These are phyloP conservation scores for Rhimphoctona megacephalus DNA, from an alignment of 2,888 invertebrate genomes.

Conservation along the genomic window DNA sequence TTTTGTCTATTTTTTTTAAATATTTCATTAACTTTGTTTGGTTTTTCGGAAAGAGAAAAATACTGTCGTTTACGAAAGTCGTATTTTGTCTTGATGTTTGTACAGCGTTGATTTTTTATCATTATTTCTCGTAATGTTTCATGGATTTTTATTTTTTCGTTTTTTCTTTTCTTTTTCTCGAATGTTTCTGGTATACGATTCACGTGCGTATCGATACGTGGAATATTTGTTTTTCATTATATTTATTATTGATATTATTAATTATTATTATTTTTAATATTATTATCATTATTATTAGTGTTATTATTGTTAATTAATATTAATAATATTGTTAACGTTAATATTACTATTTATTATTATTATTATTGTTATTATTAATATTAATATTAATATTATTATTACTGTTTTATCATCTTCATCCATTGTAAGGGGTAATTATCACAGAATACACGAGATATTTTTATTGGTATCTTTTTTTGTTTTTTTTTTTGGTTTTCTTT, in stretches of 20 bases:
- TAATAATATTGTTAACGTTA: conserved; percentile 16
- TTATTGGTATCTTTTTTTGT: conserved; percentile 64
- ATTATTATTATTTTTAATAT: neutral
- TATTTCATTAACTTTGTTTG: neutral
- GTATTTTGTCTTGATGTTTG: conserved; percentile 69
- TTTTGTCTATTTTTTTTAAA: conserved; percentile 66
- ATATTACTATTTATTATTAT: conserved; percentile 42
- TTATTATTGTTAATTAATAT: conserved; percentile 50
- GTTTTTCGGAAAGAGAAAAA: conserved; percentile 73
- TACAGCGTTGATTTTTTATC: conserved; percentile 22
- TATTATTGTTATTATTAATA: conserved; percentile 9
- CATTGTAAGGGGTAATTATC: conserved; percentile 82
- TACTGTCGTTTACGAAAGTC: conserved; percentile 77
- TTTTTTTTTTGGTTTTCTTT: conserved; percentile 31
- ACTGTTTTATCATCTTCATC: conserved; percentile 51
- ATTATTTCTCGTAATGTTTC: conserved; percentile 9
- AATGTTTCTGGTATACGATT: conserved; percentile 56
- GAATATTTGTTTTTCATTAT: conserved; percentile 44
- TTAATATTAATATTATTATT: conserved; percentile 41
- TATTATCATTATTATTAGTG: neutral
- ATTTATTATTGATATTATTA: neutral
- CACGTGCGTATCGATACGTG: conserved; percentile 63
- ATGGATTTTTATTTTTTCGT: conserved; percentile 2
- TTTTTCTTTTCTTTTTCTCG: conserved; percentile 34
- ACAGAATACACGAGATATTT: conserved; percentile 84